These are phyloP conservation scores for Branchipolynoe longqiensis DNA, from an alignment of 2,888 invertebrate genomes.

Conservation along the genomic window DNA sequence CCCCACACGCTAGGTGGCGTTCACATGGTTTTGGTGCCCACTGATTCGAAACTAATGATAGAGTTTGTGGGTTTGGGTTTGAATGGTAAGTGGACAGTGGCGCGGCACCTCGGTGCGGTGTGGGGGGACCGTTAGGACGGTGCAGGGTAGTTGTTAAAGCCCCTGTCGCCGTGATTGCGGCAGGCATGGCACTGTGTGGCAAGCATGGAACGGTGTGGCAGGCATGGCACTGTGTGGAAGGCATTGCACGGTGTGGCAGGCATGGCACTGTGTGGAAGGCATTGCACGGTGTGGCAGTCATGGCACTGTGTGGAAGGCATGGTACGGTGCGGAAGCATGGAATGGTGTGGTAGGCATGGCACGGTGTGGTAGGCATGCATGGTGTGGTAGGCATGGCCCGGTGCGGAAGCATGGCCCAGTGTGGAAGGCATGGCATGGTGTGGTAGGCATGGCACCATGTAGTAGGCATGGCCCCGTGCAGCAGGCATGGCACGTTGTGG, in stretches of 20 bases:
- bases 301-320: not conserved
- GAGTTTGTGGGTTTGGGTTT: not conserved
- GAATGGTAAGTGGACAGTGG: constrained; percentile 16
- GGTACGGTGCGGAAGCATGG: not conserved
- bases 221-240: too few relatives aligned
- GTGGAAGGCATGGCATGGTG: too few relatives aligned
- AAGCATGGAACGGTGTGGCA: not conserved
- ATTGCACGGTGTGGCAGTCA: too few relatives aligned
- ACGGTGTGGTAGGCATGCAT: too few relatives aligned
- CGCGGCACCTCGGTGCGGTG: not conserved
- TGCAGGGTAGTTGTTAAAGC: too few relatives aligned
- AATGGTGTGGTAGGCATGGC: constrained; percentile 3
- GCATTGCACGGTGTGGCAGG: too few relatives aligned
- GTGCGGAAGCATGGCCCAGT: too few relatives aligned
- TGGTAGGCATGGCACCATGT: not conserved
- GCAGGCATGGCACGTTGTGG: too few relatives aligned
- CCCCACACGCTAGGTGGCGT: not conserved
- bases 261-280: too few relatives aligned
- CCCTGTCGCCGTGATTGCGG: not conserved
- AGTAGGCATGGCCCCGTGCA: not conserved
- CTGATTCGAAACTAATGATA: not conserved
- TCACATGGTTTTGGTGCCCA: constrained; percentile 24
- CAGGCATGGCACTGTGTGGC: not conserved
- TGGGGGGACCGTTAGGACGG: constrained; percentile 6
- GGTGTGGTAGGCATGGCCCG: too few relatives aligned